These are phyloP conservation scores for Drosophila micromelanica DNA, from an alignment of 1,140 invertebrate genomes.

Conservation along the genomic window DNA sequence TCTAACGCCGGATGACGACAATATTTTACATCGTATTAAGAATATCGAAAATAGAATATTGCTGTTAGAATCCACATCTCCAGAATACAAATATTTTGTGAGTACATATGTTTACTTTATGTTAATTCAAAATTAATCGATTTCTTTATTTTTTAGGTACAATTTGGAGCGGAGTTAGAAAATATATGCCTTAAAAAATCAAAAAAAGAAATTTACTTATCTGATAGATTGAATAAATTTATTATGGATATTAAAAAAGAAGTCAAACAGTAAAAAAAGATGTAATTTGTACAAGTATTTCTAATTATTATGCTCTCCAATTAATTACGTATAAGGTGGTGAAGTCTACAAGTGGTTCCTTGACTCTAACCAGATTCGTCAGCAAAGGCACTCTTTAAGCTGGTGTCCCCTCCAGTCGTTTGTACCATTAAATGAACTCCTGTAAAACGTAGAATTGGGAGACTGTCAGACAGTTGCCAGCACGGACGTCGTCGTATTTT, in stretches of 20 bases:
- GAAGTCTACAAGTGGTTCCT: too few species aligned
- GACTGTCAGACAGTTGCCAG: too few species aligned
- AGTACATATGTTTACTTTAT: slow-evolving; percentile 45
- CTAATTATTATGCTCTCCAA: too few species aligned
- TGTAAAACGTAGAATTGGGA: too few species aligned
- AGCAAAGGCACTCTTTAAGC: too few species aligned
- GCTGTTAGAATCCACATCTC: slow-evolving; percentile 88
- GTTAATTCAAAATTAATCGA: background rate
- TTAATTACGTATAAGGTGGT: too few species aligned
- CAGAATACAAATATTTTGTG: slow-evolving; percentile 89
- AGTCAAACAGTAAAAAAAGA: background rate
- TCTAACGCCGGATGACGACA: slow-evolving; percentile 83
- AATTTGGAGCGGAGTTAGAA: slow-evolving; percentile 10
- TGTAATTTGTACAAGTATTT: too few species aligned
- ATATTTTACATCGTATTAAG: slow-evolving; percentile 88
- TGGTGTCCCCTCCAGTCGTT: too few species aligned
- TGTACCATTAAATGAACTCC: too few species aligned
- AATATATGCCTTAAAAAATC: background rate
- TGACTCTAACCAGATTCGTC: too few species aligned
- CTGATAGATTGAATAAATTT: slow-evolving; percentile 11
- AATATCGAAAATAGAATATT: slow-evolving; percentile 88
- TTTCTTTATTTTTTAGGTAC: slow-evolving; percentile 40
- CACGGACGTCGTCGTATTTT: too few species aligned
- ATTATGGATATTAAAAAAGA: slow-evolving; percentile 25
- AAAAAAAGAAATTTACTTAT: slow-evolving; percentile 24